These are phyloP conservation scores for Drosophila cracens DNA, from an alignment of 2,888 invertebrate species.

Conservation along the genomic window DNA sequence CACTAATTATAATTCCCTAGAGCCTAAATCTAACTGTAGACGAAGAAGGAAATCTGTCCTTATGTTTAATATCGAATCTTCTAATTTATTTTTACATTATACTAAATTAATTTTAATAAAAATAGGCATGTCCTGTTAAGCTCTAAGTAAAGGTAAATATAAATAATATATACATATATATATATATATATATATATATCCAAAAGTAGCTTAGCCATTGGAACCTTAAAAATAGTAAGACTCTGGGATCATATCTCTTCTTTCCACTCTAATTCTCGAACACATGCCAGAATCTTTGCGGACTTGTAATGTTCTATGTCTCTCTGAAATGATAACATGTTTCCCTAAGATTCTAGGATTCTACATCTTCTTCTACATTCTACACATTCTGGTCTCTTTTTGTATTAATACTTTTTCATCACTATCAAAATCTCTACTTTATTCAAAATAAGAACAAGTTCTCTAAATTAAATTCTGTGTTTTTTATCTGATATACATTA, in stretches of 20 bases:
- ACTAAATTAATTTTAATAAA: no score
- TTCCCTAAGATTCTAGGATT: not conserved
- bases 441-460: not conserved
- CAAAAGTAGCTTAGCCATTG: no score
- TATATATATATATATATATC: no score
- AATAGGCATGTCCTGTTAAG: no score
- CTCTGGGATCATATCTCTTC: not conserved
- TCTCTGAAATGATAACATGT: not conserved
- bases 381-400: not conserved
- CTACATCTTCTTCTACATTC: not conserved
- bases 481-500: not conserved
- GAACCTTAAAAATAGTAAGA: no score
- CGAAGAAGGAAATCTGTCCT: not conserved
- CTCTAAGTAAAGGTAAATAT: no score
- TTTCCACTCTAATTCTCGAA: not conserved
- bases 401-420: rapidly evolving
- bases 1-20: not conserved
- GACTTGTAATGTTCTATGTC: not conserved
- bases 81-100: no score
- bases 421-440: not conserved
- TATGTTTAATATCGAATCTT: not conserved
- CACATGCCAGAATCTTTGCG: not conserved
- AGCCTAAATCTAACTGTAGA: not conserved
- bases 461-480: not conserved
- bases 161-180: no score